A percentile compares a stretch with the other conserved stretches of the same genome.
These are phyloP conservation scores for Diloba caeruleocephala DNA, from an alignment of 2,888 invertebrate genomes.

Conservation along the genomic window DNA sequence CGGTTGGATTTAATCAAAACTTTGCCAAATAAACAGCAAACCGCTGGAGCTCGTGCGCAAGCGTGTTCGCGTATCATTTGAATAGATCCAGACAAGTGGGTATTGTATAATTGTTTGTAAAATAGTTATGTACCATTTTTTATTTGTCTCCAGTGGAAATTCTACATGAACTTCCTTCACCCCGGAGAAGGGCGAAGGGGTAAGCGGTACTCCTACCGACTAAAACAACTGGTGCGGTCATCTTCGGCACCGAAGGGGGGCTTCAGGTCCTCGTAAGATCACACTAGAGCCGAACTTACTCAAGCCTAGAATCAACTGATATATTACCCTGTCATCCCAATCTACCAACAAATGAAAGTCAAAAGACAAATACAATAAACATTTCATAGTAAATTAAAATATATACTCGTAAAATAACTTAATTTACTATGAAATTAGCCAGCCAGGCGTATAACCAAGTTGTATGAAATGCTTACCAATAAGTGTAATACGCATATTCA, in stretches of 20 bases:
- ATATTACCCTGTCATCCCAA: conserved; percentile 10
- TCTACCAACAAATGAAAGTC: conserved; percentile 14
- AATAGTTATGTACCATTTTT: too few relatives aligned
- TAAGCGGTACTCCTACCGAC: too few relatives aligned
- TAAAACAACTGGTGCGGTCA: too few relatives aligned
- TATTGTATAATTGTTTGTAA: too few relatives aligned
- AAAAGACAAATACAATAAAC: conserved; percentile 37
- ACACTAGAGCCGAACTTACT: conserved; percentile 3
- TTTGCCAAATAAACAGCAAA: conserved; percentile 38
- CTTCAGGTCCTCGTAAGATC: too few relatives aligned
- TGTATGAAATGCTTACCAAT: too few relatives aligned
- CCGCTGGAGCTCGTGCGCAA: conserved; percentile 9
- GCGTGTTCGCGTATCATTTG: conserved; percentile 17
- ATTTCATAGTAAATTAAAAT: conserved; percentile 25
- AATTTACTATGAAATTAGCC: conserved; percentile 44
- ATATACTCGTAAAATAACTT: conserved; percentile 21
- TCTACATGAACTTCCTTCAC: too few relatives aligned
- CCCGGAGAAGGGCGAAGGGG: too few relatives aligned
- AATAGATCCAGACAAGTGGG: conserved; percentile 36
- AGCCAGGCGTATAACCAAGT: conserved; percentile 12
- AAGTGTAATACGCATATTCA: too few relatives aligned
- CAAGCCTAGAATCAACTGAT: conserved; percentile 11
- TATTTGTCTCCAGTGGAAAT: too few relatives aligned
- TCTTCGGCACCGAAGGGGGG: too few relatives aligned
- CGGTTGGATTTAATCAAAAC: conserved; percentile 50